Conservation (phyloP, 2,888 invertebrate genomes). For the Drosophila fungiperda region DNA sequence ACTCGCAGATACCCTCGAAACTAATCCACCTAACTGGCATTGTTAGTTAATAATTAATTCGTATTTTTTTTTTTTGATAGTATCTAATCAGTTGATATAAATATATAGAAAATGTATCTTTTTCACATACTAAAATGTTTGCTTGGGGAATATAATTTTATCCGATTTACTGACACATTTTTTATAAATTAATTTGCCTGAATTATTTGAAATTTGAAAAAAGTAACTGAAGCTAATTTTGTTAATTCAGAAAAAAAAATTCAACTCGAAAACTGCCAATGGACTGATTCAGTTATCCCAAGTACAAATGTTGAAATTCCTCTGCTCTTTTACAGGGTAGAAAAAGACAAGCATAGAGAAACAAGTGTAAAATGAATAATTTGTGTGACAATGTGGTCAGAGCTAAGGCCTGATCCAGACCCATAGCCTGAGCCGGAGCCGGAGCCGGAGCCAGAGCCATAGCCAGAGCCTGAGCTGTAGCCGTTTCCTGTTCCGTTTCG, state of each 20-base stretch:
- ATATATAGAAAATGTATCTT: background rate
- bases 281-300: too few relatives aligned
- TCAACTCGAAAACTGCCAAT: background rate
- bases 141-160: background rate
- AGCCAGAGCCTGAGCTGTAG: slow-evolving; percentile 29
- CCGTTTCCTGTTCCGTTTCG: slow-evolving; percentile 38
- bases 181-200: background rate
- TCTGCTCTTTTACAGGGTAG: slow-evolving; percentile 36
- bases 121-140: background rate
- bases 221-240: background rate
- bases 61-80: too few relatives aligned
- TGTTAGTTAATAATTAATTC: background rate
- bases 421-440: slow-evolving; percentile 36
- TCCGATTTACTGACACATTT: background rate
- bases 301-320: background rate
- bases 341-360: slow-evolving; percentile 29
- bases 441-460: slow-evolving; percentile 34
- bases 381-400: slow-evolving; percentile 73
- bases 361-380: slow-evolving; percentile 65
- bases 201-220: background rate
- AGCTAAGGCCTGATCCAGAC: slow-evolving; percentile 30
- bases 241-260: background rate
- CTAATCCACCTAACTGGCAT: background rate
- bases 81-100: background rate
- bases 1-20: slow-evolving; percentile 29